A percentile compares a stretch with the other conserved stretches of the same genome.
Conservation (phyloP, 2,113 vertebrate species). For the Turnix velox region DNA sequence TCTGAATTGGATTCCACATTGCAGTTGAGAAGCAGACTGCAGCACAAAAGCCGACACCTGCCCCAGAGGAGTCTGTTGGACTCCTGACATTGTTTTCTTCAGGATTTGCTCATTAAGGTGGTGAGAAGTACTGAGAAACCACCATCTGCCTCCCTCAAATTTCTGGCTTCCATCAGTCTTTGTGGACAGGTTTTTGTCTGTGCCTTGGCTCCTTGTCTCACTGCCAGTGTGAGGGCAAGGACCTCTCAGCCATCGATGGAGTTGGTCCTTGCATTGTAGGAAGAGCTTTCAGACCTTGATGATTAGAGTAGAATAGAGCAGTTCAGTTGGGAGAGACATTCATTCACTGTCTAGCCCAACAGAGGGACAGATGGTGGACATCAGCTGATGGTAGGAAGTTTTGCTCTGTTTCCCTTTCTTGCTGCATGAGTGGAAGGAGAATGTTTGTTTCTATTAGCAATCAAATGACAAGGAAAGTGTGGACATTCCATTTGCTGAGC, state of each 20-base stretch:
- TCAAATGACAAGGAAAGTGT: neutral
- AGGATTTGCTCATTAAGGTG: neutral
- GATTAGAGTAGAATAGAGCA: neutral
- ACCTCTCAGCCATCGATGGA: neutral
- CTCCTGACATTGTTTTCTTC: neutral
- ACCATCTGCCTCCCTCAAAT: neutral
- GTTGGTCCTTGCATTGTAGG: rapidly evolving
- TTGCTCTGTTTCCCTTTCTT: neutral
- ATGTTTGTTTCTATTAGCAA: neutral
- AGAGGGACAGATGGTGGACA: neutral
- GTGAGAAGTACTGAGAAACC: neutral
- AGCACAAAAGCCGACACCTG: neutral
- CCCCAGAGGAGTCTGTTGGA: neutral
- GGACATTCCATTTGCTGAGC: neutral
- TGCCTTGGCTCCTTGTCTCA: neutral
- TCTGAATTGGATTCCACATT: neutral
- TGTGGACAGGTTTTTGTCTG: neutral
- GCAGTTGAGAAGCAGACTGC: neutral
- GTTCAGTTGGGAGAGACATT: neutral
- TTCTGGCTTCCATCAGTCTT: neutral
- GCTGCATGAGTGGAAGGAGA: neutral
- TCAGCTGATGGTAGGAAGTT: neutral
- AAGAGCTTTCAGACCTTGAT: neutral
- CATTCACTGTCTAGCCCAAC: rapidly evolving
- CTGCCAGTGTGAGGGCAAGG: rapidly evolving